Conservation (phyloP, 2,888 invertebrate genomes). For the Athalia cordata region DNA sequence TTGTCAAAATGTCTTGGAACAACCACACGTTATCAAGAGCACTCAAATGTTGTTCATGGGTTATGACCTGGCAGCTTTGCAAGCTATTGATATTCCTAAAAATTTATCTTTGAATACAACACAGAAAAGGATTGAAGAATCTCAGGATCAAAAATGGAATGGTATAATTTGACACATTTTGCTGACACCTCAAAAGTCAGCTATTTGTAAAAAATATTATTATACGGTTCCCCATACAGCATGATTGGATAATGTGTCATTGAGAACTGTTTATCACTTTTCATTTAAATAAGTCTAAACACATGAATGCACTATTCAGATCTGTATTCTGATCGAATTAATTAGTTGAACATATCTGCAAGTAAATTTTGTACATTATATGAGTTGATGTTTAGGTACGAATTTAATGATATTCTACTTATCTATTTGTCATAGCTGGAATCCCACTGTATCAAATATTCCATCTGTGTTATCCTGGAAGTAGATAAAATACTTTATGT, state of each 20-base stretch:
- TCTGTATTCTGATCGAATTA: not conserved
- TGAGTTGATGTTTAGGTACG: not conserved
- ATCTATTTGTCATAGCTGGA: not conserved
- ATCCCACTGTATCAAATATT: not conserved
- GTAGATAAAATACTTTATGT: too few species aligned
- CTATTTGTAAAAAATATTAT: not conserved
- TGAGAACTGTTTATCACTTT: too few species aligned
- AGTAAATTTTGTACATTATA: not conserved
- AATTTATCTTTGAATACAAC: conserved; percentile 1
- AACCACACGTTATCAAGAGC: conserved; percentile 26
- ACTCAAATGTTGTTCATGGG: conserved; percentile 38
- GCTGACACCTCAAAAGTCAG: not conserved
- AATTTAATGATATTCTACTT: not conserved
- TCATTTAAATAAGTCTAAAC: too few species aligned
- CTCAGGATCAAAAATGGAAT: not conserved
- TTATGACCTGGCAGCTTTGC: conserved; percentile 17
- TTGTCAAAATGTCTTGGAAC: conserved; percentile 21
- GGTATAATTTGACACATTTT: not conserved
- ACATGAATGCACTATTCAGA: not conserved
- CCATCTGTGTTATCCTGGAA: too few species aligned
- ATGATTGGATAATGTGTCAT: too few species aligned
- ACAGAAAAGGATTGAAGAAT: not conserved
- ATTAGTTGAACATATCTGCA: not conserved
- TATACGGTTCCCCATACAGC: too few species aligned
- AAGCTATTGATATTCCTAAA: not conserved